These are phyloP conservation scores for Eumaeus atala DNA, from an alignment of 1,140 invertebrate species.

Conservation along the genomic window DNA sequence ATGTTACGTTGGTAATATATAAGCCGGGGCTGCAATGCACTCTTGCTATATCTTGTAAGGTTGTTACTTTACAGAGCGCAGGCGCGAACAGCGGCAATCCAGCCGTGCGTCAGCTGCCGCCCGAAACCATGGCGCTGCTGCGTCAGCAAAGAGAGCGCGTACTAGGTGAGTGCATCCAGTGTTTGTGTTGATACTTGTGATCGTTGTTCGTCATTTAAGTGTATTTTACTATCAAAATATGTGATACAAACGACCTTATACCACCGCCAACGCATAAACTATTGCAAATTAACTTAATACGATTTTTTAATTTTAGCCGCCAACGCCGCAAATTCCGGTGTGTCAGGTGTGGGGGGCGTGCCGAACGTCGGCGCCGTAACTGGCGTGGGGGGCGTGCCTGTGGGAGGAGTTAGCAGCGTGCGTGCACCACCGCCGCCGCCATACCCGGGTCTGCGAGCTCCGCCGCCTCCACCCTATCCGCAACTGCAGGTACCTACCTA, in stretches of 20 bases:
- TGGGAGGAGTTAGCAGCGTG: slow-evolving; percentile 6
- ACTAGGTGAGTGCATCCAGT: background rate
- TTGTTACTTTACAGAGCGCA: background rate
- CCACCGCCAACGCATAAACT: too few relatives aligned
- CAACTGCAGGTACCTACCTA: slow-evolving; percentile 30
- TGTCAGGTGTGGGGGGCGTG: background rate
- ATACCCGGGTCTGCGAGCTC: slow-evolving; percentile 32
- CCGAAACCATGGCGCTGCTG: slow-evolving; percentile 12
- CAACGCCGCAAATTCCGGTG: too few relatives aligned
- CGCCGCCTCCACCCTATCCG: slow-evolving; percentile 37
- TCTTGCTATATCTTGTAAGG: too few relatives aligned
- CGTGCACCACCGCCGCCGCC: slow-evolving; percentile 27
- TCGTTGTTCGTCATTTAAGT: too few relatives aligned
- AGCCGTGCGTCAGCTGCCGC: slow-evolving; percentile 8
- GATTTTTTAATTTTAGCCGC: too few relatives aligned
- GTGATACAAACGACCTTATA: too few relatives aligned
- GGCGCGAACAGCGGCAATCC: background rate
- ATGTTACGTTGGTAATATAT: too few relatives aligned
- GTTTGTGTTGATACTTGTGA: background rate
- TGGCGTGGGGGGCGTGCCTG: slow-evolving; percentile 11
- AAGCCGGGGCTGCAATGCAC: too few relatives aligned
- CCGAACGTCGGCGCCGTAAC: background rate
- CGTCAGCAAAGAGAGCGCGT: slow-evolving; percentile 14
- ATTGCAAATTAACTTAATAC: too few relatives aligned
- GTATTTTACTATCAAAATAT: too few relatives aligned